Conservation (phyloP, 2,888 invertebrate species). For the Eupithecia abbreviata region DNA sequence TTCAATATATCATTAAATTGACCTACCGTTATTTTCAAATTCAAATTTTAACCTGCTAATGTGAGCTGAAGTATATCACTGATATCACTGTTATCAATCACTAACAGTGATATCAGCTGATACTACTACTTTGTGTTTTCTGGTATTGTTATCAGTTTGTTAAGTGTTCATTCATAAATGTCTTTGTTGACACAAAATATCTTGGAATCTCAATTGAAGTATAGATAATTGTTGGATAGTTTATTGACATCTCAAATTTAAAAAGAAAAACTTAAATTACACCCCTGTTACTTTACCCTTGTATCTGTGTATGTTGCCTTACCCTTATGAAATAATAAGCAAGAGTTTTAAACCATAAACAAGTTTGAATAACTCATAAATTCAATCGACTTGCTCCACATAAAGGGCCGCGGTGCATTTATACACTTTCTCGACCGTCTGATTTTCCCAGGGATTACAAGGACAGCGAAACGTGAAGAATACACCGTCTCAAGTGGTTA, state of each 20-base stretch:
- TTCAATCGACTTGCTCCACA: constrained; percentile 14
- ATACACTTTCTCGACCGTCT: constrained; percentile 22
- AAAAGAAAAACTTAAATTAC: not conserved
- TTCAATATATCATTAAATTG: too few species aligned
- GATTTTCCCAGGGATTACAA: constrained; percentile 27
- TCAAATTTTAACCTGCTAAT: too few species aligned
- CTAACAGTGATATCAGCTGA: too few species aligned
- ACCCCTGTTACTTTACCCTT: not conserved
- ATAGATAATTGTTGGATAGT: too few species aligned
- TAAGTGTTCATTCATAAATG: too few species aligned
- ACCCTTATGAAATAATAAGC: not conserved
- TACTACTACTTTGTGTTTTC: too few species aligned
- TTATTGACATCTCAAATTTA: not conserved
- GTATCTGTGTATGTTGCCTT: not conserved
- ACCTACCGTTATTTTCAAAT: too few species aligned
- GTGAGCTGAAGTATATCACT: too few species aligned
- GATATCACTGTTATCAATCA: too few species aligned
- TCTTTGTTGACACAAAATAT: too few species aligned
- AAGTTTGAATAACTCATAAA: constrained; percentile 17
- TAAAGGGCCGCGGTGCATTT: constrained; percentile 4
- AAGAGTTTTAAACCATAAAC: constrained; percentile 8
- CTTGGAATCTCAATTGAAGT: too few species aligned
- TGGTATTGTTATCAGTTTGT: too few species aligned
- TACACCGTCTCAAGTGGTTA: constrained; percentile 9
- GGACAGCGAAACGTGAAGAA: constrained; percentile 16